Evolutionary conservation across 2,113 vertebrate genomes (phyloP).

Genomic region (Rattus rattus): DNA sequence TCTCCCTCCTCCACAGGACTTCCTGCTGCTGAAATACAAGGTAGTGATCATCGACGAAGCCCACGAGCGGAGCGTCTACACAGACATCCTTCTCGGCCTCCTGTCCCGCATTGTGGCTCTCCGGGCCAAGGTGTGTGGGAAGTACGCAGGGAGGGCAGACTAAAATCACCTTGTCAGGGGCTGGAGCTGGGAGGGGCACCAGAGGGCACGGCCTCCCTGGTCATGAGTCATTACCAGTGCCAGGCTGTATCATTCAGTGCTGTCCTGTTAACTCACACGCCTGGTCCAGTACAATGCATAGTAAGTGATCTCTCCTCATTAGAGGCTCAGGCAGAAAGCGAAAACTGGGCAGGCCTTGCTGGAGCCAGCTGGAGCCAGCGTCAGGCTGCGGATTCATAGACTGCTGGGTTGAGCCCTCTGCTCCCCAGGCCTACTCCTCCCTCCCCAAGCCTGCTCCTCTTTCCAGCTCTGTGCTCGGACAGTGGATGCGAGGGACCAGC

Average conservation of each 20-base stretch:
- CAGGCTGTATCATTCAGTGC: too few relatives aligned
- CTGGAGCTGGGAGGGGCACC: background rate
- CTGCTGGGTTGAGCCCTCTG: background rate
- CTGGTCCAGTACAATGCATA: background rate
- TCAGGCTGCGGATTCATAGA: background rate
- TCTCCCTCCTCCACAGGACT: constrained; percentile 88
- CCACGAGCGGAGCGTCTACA: constrained; percentile 96
- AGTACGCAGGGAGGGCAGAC: background rate
- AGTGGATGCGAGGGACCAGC: background rate
- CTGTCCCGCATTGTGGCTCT: constrained; percentile 95
- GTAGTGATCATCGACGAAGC: constrained; percentile 96
- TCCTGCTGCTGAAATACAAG: constrained; percentile 93
- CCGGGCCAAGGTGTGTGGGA: constrained; percentile 89
- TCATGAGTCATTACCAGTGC: background rate
- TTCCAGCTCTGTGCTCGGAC: background rate
- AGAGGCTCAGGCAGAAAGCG: background rate
- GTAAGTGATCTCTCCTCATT: background rate
- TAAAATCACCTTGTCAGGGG: background rate
- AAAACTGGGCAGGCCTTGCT: background rate
- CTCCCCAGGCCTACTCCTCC: background rate
- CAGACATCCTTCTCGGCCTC: constrained; percentile 96
- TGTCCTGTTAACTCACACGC: background rate
- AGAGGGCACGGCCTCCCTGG: background rate
- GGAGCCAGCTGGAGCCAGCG: background rate
- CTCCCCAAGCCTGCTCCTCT: background rate